phyloP scores from a whole-genome alignment of 2,888 invertebrate genomes.

The Archips xylosteana region DNA sequence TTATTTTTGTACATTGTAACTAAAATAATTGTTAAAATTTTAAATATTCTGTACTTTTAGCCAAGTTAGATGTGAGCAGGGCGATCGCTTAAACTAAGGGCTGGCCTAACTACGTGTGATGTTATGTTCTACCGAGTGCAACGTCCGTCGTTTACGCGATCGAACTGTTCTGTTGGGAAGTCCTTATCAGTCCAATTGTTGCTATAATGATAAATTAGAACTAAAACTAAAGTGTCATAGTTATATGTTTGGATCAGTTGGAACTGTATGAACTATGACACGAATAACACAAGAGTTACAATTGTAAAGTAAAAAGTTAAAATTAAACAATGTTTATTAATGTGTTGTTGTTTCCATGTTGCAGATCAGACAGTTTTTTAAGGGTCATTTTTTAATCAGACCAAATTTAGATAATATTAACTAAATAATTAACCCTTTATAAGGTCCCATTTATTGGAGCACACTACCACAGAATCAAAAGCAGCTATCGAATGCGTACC shows the following conservation, averaged over 20 bases:
- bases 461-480: too few relatives aligned
- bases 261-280: neutral
- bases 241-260: neutral
- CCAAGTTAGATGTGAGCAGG: conserved; percentile 26
- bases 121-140: neutral
- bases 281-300: neutral
- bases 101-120: conserved; percentile 11
- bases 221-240: conserved; percentile 12
- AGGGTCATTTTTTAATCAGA: neutral
- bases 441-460: too few relatives aligned
- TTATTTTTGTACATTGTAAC: neutral
- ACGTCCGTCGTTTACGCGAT: conserved; percentile 13
- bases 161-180: conserved; percentile 16
- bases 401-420: neutral
- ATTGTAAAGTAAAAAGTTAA: conserved; percentile 1
- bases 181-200: conserved; percentile 36
- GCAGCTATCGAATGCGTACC: too few relatives aligned
- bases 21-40: conserved; percentile 2
- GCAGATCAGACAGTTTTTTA: too few relatives aligned
- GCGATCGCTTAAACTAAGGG: conserved; percentile 17
- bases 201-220: conserved; percentile 19
- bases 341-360: neutral
- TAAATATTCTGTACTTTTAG: neutral
- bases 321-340: neutral
- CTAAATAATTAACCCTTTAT: too few relatives aligned